phyloP scores from a whole-genome alignment of 2,113 vertebrate species.

The Asarcornis scutulata region DNA sequence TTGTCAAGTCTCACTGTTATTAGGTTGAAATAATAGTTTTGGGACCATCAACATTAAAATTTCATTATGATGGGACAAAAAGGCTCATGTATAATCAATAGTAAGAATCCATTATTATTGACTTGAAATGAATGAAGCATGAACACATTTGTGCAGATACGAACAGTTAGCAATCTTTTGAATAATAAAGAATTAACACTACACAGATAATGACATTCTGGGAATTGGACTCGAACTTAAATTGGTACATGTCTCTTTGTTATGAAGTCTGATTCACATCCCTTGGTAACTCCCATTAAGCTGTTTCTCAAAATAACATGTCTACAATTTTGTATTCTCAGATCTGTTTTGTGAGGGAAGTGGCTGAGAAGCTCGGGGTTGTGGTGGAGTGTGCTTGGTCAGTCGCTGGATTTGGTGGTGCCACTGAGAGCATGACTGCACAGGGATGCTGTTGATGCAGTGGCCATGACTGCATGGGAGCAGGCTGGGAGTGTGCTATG shows the following conservation, averaged over 20 bases:
- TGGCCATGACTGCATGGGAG: rapidly evolving
- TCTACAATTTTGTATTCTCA: neutral
- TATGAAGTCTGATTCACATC: constrained; percentile 33
- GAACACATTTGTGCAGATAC: constrained; percentile 70
- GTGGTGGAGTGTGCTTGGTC: neutral
- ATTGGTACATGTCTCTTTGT: constrained; percentile 58
- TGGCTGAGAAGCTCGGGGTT: neutral
- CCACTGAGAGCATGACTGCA: neutral
- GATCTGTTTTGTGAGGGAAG: neutral
- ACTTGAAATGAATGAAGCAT: constrained; percentile 77
- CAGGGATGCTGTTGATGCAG: neutral
- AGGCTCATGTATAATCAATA: constrained; percentile 95
- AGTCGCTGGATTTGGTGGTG: neutral
- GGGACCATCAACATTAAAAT: constrained; percentile 87
- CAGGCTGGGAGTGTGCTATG: neutral
- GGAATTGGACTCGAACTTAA: constrained; percentile 57
- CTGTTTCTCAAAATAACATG: constrained; percentile 29
- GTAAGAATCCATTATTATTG: constrained; percentile 87
- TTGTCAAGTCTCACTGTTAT: constrained; percentile 86
- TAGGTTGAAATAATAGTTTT: constrained; percentile 86
- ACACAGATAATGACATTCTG: constrained; percentile 67
- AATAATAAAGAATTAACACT: constrained; percentile 77
- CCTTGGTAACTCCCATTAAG: constrained; percentile 46
- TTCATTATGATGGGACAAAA: constrained; percentile 92
- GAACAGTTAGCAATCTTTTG: constrained; percentile 71